Evolutionary conservation across 2,113 vertebrate species (phyloP), one percentile per base, ranked within the genome.

Genomic region (Polypterus senegalus): DNA sequence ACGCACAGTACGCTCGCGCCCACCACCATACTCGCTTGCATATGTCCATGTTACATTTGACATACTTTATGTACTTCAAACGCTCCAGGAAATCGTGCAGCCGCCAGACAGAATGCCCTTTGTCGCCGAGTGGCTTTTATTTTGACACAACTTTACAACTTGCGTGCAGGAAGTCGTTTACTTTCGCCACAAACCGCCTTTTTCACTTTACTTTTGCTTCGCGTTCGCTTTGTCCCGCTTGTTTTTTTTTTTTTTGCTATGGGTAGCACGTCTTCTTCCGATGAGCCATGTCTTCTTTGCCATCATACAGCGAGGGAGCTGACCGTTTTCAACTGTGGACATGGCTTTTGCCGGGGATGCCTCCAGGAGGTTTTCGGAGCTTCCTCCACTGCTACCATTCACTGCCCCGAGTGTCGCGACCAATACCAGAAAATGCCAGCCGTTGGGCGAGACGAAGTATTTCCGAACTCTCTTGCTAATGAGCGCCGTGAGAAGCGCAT

Each of bases 351-450:
- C 59, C 66, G 57, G 4, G 61, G 68, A 3, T 87, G 85, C 9
- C 76, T 86, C 44, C 71, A 70, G 5, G 85, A 86, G 62, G 47
- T 86, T 9, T 87, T 83, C 82, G 85, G 82, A 44, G 2, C 63
- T 0, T 9, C 54, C 2, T 70, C 67, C 1, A 47, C 44, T 27
- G 85, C 81, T 54, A 81, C 85, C 3, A 84, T 74, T 71, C 69
- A 70, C 5, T 87, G 85, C 52, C 85, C 83, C 1, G 64, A 81
- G 62, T 85, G 75, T 63, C 71, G 67, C 5, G 73, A 77, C 0
- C 75, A 79, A 7, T 81, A 86, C 70, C 63, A 69, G 58, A 77
- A 70, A 1, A 70, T 82, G 8, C 82, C 81, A 3, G 65, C 65
- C 46, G 77, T 83, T 46, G 68, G 61, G 0, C 6, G 11, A 10